Evolutionary conservation across 2,888 invertebrate genomes (phyloP).

Genomic region (Endotricha flammealis): DNA sequence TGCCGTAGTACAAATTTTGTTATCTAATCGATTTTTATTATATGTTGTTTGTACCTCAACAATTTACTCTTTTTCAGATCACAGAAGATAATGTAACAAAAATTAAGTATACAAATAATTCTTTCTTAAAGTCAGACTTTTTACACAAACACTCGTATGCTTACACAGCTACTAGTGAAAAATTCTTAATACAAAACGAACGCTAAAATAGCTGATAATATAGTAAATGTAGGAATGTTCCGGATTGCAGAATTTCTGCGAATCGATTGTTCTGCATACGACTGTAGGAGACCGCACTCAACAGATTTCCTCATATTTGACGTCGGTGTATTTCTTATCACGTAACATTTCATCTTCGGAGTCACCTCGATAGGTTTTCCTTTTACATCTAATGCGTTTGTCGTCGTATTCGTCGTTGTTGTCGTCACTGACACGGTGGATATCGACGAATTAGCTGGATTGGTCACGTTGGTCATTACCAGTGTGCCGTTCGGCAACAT

Average conservation of each 20-base stretch:
- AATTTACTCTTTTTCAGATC: too few species aligned
- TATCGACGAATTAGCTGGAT: conserved; percentile 24
- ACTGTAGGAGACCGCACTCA: conserved; percentile 56
- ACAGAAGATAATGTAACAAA: too few species aligned
- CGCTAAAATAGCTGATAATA: conserved; percentile 34
- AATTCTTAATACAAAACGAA: conserved; percentile 20
- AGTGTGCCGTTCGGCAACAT: conserved; percentile 59
- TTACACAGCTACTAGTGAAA: too few species aligned
- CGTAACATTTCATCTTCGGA: conserved; percentile 60
- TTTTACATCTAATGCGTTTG: conserved; percentile 63
- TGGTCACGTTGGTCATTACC: conserved; percentile 41
- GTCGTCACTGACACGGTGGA: conserved; percentile 42
- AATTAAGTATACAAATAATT: too few species aligned
- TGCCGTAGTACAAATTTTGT: too few species aligned
- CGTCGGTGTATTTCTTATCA: conserved; percentile 41
- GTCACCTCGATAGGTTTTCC: conserved; percentile 58
- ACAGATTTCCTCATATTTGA: conserved; percentile 50
- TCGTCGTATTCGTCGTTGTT: conserved; percentile 49
- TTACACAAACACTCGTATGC: too few species aligned
- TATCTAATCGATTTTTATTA: too few species aligned
- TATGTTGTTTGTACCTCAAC: too few species aligned
- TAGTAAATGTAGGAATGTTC: conserved; percentile 43
- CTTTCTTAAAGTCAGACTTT: conserved; percentile 1
- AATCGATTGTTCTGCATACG: conserved; percentile 56
- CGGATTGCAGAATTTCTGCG: conserved; percentile 46